A percentile compares a stretch with the other conserved stretches of the same genome.
phyloP scores from a whole-genome alignment of 1,140 invertebrate genomes.

The Ruditapes philippinarum region DNA sequence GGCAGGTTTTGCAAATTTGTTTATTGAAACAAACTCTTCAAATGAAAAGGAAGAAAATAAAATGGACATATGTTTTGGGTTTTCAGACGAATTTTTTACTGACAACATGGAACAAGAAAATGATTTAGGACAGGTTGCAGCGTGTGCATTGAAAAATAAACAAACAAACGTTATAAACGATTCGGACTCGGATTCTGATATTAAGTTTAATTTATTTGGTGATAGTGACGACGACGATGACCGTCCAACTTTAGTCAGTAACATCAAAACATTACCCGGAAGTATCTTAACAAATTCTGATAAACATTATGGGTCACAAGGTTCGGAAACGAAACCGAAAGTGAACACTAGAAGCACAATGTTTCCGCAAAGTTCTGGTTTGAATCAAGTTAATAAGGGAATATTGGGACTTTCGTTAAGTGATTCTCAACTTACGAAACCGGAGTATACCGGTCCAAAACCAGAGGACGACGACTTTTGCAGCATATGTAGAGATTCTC shows the following conservation, averaged over 20 bases:
- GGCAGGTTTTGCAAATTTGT: background rate
- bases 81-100: background rate
- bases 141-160: background rate
- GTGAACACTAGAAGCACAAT: background rate
- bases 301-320: background rate
- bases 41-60: background rate
- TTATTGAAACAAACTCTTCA: background rate
- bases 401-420: background rate
- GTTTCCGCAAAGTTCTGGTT: background rate
- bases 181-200: background rate
- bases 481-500: slow-evolving; percentile 68
- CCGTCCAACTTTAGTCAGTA: background rate
- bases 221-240: background rate
- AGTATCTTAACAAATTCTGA: background rate
- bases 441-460: slow-evolving; percentile 14
- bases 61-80: background rate
- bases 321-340: background rate
- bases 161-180: background rate
- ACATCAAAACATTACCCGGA: background rate
- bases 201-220: slow-evolving; percentile 7
- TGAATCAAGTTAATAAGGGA: background rate
- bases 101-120: background rate
- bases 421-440: background rate
- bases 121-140: background rate
- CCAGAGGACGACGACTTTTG: slow-evolving; percentile 65